Base-by-base conservation (phyloP, 2,888 invertebrate species). In the Carterocephalus palaemon region DNA sequence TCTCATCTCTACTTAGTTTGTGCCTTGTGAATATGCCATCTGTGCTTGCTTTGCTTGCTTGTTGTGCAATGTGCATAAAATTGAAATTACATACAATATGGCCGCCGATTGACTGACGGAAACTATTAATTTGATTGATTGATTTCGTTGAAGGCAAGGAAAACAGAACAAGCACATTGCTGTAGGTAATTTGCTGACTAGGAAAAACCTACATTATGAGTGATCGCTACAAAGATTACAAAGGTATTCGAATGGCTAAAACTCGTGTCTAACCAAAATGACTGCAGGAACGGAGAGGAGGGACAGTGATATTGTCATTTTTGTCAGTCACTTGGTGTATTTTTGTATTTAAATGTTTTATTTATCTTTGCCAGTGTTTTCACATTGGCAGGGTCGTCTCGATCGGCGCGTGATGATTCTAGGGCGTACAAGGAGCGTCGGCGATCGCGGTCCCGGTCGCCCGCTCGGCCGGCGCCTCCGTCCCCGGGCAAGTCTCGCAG, bases 321-420 rank as follows among this genome's bases (percentile, higher is more conserved):
- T 43, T 43, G 42, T 47, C 38, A 45, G 42, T 51, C 45, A 54
- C 48, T 56, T 49, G 41, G 51, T 50, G 36, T 39, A 48, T 48
- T 54, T 49, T 46, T 64, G 70, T 63, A 64, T 72, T 62, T 60
- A 60, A 67, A 75, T 71, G 69, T 70, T 72, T 81, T 86, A 86
- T 85, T 86, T 86, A 86, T 83, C 84, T 90, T 90, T 90, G 91
- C 90, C 91, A 91, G 91, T 91, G 90, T 91, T 91, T 91, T 91
- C 89, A 88, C 90, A 90, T 91, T 91, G 89, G 89, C 90, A 91
- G 91, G 91, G 90, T 90, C 90, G 73, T 78, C 85, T 83, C 84
- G 86, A 85, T 83, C 86, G 75, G 67, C 81, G 78, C 82, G 86
- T 80, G 85, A 86, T 83, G 84, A 83, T 85, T 85, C 82, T 78